Evolutionary conservation across 2,113 vertebrate genomes (phyloP).

Genomic region (Anoplopoma fimbria): DNA sequence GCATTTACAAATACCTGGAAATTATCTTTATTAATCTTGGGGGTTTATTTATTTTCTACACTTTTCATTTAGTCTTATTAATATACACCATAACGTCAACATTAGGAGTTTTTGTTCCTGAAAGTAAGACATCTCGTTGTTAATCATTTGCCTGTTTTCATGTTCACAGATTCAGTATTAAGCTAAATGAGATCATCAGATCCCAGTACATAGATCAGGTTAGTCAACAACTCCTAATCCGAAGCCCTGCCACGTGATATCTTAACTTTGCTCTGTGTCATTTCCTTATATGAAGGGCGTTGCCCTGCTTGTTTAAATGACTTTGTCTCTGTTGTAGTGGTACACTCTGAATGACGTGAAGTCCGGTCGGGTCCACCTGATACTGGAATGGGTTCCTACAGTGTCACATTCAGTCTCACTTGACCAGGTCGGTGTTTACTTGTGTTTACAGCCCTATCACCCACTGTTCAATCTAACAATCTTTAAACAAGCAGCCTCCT

Average conservation of each 20-base stretch:
- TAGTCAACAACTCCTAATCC: constrained; percentile 27
- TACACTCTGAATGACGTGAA: constrained; percentile 89
- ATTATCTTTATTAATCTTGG: not conserved
- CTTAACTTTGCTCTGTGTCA: not conserved
- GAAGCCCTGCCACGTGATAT: not conserved
- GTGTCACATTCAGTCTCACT: constrained; percentile 79
- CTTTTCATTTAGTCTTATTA: not conserved
- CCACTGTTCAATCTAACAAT: not conserved
- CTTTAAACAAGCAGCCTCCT: not conserved
- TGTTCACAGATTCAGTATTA: constrained; percentile 74
- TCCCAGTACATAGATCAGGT: constrained; percentile 81
- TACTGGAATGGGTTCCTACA: constrained; percentile 87
- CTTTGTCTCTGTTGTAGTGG: constrained; percentile 83
- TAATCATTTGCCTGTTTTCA: constrained; percentile 3
- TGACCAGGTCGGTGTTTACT: constrained; percentile 83
- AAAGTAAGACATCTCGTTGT: not conserved
- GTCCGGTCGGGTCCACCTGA: constrained; percentile 88
- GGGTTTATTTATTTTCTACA: not conserved
- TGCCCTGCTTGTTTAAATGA: not conserved
- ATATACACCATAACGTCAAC: not conserved
- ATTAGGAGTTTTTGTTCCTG: not conserved
- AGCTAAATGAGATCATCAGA: constrained; percentile 76
- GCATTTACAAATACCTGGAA: not conserved
- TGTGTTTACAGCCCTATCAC: not conserved
- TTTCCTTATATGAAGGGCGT: not conserved